A percentile compares a stretch with the other conserved stretches of the same genome.
Conservation (phyloP, 2,797 vertebrate genomes). For the Dipus sagitta region DNA sequence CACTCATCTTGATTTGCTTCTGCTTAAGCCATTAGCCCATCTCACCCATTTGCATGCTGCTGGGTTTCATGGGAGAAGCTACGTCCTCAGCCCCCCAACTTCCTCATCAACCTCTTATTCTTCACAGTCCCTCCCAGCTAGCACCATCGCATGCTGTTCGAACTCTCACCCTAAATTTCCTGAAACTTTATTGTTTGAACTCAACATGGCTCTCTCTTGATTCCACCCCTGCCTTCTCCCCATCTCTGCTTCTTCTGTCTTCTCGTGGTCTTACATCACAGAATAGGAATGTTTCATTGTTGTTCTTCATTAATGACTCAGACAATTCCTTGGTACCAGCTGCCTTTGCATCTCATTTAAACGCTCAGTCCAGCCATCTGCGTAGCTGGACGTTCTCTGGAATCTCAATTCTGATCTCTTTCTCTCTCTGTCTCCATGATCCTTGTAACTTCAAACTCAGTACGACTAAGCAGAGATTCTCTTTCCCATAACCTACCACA, state of each 20-base stretch:
- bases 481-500: too few relatives aligned
- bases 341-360: background rate
- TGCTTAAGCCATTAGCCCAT: background rate
- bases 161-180: background rate
- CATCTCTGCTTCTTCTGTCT: background rate
- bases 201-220: rapidly evolving
- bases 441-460: background rate
- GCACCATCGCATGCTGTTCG: too few relatives aligned
- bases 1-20: background rate
- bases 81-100: background rate
- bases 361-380: background rate
- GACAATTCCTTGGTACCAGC: too few relatives aligned
- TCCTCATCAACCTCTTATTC: background rate
- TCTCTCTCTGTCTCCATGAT: background rate
- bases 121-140: too few relatives aligned
- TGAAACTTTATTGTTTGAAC: background rate
- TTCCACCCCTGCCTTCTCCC: background rate
- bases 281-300: background rate
- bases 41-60: background rate
- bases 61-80: background rate
- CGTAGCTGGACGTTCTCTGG: background rate
- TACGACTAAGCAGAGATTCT: background rate
- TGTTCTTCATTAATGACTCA: background rate
- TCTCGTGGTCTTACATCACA: background rate
- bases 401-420: background rate